Percentiles rank a stretch among this genome's conserved stretches.
Conservation (phyloP, 2,888 invertebrate species). For the Anthrax anthrax region DNA sequence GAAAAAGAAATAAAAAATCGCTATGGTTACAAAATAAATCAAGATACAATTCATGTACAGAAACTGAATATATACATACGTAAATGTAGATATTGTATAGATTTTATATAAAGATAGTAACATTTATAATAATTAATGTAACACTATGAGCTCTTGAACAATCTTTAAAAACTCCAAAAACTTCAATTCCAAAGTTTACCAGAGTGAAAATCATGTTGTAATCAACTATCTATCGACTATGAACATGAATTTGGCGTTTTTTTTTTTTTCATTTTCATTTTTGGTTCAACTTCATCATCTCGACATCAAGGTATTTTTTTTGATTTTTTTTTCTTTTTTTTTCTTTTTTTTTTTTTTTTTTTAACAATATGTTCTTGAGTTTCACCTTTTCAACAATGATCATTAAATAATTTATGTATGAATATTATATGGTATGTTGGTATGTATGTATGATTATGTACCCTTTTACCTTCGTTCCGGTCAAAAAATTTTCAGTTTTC, state of each 20-base stretch:
- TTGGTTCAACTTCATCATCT: not conserved
- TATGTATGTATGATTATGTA: no score
- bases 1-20: not conserved
- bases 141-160: no score
- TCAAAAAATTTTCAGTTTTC: not conserved
- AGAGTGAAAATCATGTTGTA: not conserved
- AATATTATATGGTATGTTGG: no score
- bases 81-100: no score
- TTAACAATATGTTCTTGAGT: not conserved
- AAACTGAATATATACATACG: not conserved
- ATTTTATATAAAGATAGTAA: no score
- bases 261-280: not conserved
- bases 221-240: not conserved
- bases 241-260: not conserved
- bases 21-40: not conserved
- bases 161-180: no score
- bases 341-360: no score
- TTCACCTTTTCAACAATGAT: not conserved
- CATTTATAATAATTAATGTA: no score
- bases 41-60: not conserved
- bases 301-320: not conserved
- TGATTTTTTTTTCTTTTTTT: no score
- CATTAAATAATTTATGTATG: no score
- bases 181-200: no score
- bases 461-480: not conserved